A percentile compares a stretch with the other conserved stretches of the same genome.
These are phyloP conservation scores for Mugil cephalus DNA, from an alignment of 2,113 vertebrate genomes.

Conservation along the genomic window DNA sequence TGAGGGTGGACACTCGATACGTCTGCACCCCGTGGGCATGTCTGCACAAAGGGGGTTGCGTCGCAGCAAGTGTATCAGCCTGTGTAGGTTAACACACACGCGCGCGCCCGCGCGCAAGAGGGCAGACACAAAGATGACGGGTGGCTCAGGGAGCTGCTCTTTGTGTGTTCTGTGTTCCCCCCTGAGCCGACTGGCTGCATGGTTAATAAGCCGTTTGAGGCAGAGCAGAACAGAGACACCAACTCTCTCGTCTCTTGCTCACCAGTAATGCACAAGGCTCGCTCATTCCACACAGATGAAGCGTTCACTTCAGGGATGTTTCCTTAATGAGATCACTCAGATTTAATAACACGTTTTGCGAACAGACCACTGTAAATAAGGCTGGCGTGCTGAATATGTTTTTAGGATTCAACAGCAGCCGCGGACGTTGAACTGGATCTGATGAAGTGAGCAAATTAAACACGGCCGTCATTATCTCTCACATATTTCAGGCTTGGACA, in stretches of 20 bases:
- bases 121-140: constrained; percentile 57
- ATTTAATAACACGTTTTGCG: constrained; percentile 10
- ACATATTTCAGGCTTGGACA: not conserved
- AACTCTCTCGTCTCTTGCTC: constrained; percentile 23
- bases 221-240: constrained; percentile 4
- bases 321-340: constrained; percentile 16
- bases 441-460: not conserved
- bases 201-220: constrained; percentile 53
- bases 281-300: constrained; percentile 3
- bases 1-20: constrained; percentile 41
- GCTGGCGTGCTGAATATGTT: not conserved
- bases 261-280: not conserved
- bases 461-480: not conserved
- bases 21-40: constrained; percentile 27
- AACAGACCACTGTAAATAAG: not conserved
- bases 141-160: constrained; percentile 53
- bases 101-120: constrained; percentile 13
- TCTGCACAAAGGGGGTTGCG: constrained; percentile 54
- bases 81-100: constrained; percentile 41
- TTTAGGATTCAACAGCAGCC: not conserved
- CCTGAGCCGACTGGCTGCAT: constrained; percentile 38
- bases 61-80: constrained; percentile 19
- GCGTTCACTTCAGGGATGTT: constrained; percentile 10
- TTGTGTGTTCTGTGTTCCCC: constrained; percentile 52
- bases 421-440: not conserved